Percentiles rank a stretch among this genome's conserved stretches.
Conservation (phyloP, 2,888 invertebrate species). For the Linnaemya vulpina region DNA sequence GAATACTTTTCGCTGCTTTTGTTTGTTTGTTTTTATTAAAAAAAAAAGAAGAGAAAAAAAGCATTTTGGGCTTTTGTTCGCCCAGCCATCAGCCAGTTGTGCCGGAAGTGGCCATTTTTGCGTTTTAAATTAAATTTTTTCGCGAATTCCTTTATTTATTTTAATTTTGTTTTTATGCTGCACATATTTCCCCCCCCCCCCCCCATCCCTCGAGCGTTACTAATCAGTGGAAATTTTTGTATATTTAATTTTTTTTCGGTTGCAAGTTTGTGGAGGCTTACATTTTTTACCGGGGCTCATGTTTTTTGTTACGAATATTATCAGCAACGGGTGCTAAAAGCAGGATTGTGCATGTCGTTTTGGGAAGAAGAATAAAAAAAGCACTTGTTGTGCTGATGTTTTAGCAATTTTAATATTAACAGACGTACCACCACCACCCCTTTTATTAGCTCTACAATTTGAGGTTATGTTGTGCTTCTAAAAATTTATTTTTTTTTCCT, state of each 20-base stretch:
- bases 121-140: conserved; percentile 76
- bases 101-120: conserved; percentile 77
- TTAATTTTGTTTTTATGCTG: conserved; percentile 42
- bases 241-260: conserved; percentile 61
- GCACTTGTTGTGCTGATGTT: conserved; percentile 32
- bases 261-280: conserved; percentile 44
- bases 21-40: conserved; percentile 59
- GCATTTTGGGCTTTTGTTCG: conserved; percentile 58
- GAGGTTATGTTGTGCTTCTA: conserved; percentile 69
- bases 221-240: conserved; percentile 75
- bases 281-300: conserved; percentile 38
- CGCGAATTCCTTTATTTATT: conserved; percentile 53
- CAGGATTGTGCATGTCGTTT: conserved; percentile 56
- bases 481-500: conserved; percentile 40
- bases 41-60: too few relatives aligned
- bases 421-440: conserved; percentile 54
- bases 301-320: conserved; percentile 48
- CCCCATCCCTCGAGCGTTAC: conserved; percentile 53
- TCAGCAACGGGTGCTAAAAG: conserved; percentile 54
- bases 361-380: not conserved
- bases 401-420: conserved; percentile 40
- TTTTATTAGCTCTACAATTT: conserved; percentile 70
- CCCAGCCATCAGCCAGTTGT: conserved; percentile 58
- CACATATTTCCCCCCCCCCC: not conserved
- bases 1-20: conserved; percentile 57